phyloP scores from a whole-genome alignment of 37 sponge, comb jelly and placozoan species.

The Spongia lamella region DNA sequence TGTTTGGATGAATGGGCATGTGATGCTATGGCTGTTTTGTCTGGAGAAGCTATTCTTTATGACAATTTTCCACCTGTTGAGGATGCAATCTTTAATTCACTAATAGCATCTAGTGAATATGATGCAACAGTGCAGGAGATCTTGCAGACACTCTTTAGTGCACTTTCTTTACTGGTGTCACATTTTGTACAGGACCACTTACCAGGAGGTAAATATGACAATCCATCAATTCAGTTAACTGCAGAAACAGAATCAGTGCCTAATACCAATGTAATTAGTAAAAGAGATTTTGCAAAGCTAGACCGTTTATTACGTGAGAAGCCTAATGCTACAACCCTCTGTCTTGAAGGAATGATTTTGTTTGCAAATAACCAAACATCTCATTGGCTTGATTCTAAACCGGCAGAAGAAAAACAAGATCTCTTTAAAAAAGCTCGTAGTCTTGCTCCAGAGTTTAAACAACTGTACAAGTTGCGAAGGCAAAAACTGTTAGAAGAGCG shows the following conservation, averaged over 20 bases:
- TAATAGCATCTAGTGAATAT: neutral
- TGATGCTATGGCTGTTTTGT: neutral
- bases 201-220: too few species aligned
- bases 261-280: conserved; percentile 20
- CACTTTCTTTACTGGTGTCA: neutral
- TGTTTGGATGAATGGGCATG: neutral
- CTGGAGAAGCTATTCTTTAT: neutral
- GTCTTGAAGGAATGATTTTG: conserved; percentile 6
- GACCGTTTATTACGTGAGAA: conserved; percentile 22
- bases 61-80: neutral
- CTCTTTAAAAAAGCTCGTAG: neutral
- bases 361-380: conserved; percentile 16
- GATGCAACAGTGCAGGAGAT: neutral
- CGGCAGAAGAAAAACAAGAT: neutral
- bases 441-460: neutral
- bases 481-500: neutral
- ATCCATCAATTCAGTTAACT: too few species aligned
- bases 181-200: neutral
- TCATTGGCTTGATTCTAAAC: conserved; percentile 5
- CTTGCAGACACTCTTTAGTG: neutral
- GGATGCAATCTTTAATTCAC: neutral
- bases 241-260: conserved; percentile 13
- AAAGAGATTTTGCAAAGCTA: conserved; percentile 17
- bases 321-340: conserved; percentile 7
- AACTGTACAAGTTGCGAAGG: neutral